Percentiles rank a stretch among this genome's conserved stretches.
Conservation (phyloP, 2,113 vertebrate species). For the Pao palembangensis region DNA sequence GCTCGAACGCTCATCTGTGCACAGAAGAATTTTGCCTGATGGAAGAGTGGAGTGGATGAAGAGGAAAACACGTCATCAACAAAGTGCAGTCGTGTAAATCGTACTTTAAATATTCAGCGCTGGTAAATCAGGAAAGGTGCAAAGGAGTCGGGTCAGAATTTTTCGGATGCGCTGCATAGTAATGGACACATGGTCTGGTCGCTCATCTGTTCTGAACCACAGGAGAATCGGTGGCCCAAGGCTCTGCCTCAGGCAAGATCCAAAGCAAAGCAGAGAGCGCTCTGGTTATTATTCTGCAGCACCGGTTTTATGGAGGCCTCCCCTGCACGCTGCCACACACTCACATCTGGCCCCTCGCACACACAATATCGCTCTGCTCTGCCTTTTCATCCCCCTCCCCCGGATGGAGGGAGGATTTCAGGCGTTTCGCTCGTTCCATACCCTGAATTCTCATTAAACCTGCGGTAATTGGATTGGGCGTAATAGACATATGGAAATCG, state of each 20-base stretch:
- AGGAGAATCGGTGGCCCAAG: slow-evolving; percentile 55
- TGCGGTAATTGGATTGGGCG: slow-evolving; percentile 70
- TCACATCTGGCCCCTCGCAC: slow-evolving; percentile 50
- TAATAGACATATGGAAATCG: slow-evolving; percentile 79
- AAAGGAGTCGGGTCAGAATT: slow-evolving; percentile 43
- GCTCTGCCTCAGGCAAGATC: slow-evolving; percentile 59
- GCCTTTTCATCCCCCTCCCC: slow-evolving; percentile 13
- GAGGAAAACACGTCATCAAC: slow-evolving; percentile 33
- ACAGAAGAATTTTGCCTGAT: slow-evolving; percentile 35
- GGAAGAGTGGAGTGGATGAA: too few species aligned
- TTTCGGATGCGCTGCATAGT: slow-evolving; percentile 37
- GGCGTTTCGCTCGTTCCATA: slow-evolving; percentile 59
- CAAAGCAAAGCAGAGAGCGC: slow-evolving; percentile 52
- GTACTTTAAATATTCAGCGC: slow-evolving; percentile 41
- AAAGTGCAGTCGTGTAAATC: slow-evolving; percentile 7
- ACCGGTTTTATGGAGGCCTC: slow-evolving; percentile 32
- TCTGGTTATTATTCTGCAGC: slow-evolving; percentile 57
- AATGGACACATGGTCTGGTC: slow-evolving; percentile 51
- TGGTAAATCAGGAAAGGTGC: slow-evolving; percentile 44
- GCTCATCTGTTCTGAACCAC: slow-evolving; percentile 67
- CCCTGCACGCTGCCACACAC: slow-evolving; percentile 22
- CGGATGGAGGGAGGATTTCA: slow-evolving; percentile 46
- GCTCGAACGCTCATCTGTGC: slow-evolving; percentile 57
- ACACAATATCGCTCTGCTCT: slow-evolving; percentile 19
- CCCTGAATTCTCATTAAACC: slow-evolving; percentile 71